Conservation (phyloP, 2,888 invertebrate genomes). For the Punctoribates punctum region DNA sequence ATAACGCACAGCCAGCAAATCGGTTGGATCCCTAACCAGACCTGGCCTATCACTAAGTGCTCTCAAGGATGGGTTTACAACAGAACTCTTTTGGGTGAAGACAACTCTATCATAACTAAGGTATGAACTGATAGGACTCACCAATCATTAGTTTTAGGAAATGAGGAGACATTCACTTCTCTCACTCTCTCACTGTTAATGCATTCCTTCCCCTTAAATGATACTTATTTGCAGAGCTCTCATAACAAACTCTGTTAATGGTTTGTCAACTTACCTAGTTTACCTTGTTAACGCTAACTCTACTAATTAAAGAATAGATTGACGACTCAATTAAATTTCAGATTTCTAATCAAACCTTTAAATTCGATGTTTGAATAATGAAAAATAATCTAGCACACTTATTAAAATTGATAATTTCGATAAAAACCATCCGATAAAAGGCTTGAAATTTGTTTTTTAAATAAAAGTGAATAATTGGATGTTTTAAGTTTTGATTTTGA, state of each 20-base stretch:
- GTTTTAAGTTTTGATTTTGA: no score
- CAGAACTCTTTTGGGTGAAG: conserved; percentile 36
- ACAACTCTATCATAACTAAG: conserved; percentile 45
- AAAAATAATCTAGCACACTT: no score
- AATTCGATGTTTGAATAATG: no score
- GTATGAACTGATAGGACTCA: conserved; percentile 35
- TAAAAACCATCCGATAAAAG: no score
- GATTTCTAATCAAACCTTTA: no score
- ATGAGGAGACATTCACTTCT: background rate
- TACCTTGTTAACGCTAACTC: background rate
- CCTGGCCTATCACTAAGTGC: conserved; percentile 39
- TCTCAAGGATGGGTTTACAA: conserved; percentile 45
- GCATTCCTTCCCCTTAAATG: background rate
- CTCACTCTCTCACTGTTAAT: background rate
- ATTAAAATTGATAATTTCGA: no score
- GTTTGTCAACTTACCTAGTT: background rate
- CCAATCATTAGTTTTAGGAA: background rate
- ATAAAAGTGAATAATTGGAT: no score
- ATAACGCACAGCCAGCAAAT: background rate
- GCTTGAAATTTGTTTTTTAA: no score
- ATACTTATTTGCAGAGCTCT: conserved; percentile 9
- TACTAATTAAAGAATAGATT: no score
- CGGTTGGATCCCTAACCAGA: conserved; percentile 45
- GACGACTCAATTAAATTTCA: no score
- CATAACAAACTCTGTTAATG: background rate